These are phyloP conservation scores for Aphelocoma californica DNA, from an alignment of 2,797 vertebrate species.

Conservation along the genomic window DNA sequence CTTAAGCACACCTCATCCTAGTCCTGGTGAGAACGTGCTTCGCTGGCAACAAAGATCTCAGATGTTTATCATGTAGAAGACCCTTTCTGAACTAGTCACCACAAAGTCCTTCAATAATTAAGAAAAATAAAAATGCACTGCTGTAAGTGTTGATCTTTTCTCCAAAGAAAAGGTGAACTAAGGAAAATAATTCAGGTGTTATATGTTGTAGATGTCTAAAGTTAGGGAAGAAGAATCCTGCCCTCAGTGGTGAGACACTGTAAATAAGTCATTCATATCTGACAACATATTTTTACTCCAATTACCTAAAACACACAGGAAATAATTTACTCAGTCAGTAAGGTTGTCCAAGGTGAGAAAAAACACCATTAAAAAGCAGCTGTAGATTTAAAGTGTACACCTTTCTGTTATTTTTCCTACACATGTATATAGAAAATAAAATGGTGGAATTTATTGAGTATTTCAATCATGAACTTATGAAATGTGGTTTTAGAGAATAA, in stretches of 20 bases:
- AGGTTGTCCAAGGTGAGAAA: neutral
- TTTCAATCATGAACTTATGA: neutral
- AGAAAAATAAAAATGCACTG: neutral
- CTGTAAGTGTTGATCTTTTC: neutral
- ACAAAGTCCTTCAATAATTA: neutral
- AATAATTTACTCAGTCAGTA: neutral
- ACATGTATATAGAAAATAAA: neutral
- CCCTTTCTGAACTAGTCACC: neutral
- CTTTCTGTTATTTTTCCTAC: neutral
- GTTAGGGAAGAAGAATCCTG: neutral
- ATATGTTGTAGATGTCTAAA: neutral
- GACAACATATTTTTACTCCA: neutral
- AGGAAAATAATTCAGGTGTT: neutral
- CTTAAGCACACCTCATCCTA: neutral
- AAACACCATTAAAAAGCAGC: neutral
- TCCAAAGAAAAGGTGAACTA: neutral
- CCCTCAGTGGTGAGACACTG: neutral
- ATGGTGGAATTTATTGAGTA: neutral
- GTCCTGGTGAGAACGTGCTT: neutral
- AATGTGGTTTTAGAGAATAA: neutral
- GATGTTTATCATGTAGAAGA: neutral
- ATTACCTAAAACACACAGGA: neutral
- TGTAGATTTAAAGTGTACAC: neutral
- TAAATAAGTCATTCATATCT: neutral
- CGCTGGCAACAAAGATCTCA: neutral